Evolutionary conservation across 2,888 invertebrate genomes (phyloP), one percentile per base, ranked within the genome.

Genomic region (Caenorhabditis japonica): DNA sequence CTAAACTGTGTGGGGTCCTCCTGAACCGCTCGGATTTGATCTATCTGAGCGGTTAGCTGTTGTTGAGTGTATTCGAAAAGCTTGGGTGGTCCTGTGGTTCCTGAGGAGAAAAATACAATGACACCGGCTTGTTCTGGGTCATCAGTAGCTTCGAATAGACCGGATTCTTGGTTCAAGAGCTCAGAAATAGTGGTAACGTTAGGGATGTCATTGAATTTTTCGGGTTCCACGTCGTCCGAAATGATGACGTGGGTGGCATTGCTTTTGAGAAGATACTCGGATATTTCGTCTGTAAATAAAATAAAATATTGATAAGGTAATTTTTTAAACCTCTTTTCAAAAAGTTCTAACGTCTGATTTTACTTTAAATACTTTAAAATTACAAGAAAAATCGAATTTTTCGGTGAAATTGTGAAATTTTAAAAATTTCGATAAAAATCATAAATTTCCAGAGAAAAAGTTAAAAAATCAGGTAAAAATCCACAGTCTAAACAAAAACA

Each of bases 41-140:
- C 58, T 3, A 82, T 39, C 39, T 79, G 79, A 12, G 78, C 71
- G 33, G 64, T 64, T 8, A 84, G 56, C 17, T 72, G 44, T 8
- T 64, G 44, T 21, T 83, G 80, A 41, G 66, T 62, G 39, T 80
- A 74, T 4, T 47, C 38, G 38, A 82, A 77, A 4, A 73, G 79
- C 53, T 83, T 84, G 17, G 84, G 81, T 10, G 76, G 73, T 0
- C 84, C 83, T 0, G 84, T 83, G 1, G 84, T 83, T 3, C 84
- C 84, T 10, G 84, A 84, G 13, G 81, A 82, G 62, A 80, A 84
- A 59, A 84, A 83, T 3, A 83, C 51, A 21, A 83, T 59, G 17
- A 71, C 77, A 62, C 78, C 52, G 41, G 62, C 56, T 30, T 5
- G 7, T 30, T 30, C 30, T 30, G 30, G 10, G 10, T 30, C 30